Evolutionary conservation across 2,113 vertebrate species (phyloP), one percentile per base, ranked within the genome.

Genomic region (Maccullochella peelii): DNA sequence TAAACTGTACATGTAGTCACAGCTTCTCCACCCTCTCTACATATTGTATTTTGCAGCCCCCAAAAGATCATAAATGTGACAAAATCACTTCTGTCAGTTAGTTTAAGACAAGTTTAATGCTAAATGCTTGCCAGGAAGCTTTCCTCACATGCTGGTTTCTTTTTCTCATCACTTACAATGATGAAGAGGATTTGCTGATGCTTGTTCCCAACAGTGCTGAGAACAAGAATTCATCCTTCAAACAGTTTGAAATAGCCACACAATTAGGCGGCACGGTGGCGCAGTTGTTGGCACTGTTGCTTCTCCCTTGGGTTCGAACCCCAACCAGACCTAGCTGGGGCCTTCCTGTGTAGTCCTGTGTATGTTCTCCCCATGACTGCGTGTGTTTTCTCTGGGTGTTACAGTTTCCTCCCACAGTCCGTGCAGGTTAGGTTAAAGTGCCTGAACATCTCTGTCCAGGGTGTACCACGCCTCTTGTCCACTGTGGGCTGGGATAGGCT

Each of bases 1-100:
- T n/a, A n/a, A 0, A 54, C 63, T 57, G 42, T 73, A 50, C 57
- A 61, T 78, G 54, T 59, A 76, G 61, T 76, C 82, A 79, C 44
- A 83, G 63, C 36, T 25, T 86, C 74, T 79, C 57, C 57, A 70
- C 30, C 18, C 23, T 65, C 68, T 57, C 33, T 36, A 50, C 59
- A 44, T 71, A 6, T 65, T 86, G 44, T 57, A 1, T n/a, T 79
- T 63, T 78, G 54, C 76, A 40, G 30, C 63, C 44, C 38, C 52
- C 20, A 33, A 1, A 55, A 36, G 30, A 74, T 80, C 79, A 80
- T 73, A 88, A 86, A 84, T 72, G 42, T 3, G 73, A 68, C 75
- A 62, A 50, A 80, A 55, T 66, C 38, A 40, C 33, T 54, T 69
- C 5, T 42, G 8, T 63, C 55, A 75, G 81, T 71, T 81, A 9